Conservation (phyloP, 2,888 invertebrate species). For the Dione vanillae region DNA sequence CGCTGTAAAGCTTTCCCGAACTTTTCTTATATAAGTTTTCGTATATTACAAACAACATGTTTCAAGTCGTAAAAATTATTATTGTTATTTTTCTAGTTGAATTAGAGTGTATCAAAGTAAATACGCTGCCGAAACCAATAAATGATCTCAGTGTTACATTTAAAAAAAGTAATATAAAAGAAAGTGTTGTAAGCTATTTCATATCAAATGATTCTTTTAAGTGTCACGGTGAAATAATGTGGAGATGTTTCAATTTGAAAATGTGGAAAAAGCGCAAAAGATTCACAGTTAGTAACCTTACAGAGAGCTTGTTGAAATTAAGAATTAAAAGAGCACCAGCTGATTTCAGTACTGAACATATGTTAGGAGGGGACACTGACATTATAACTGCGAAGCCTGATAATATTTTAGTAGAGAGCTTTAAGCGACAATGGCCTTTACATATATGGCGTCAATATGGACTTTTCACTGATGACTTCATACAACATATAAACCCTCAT, state of each 20-base stretch:
- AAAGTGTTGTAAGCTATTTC: conserved; percentile 47
- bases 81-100: conserved; percentile 53
- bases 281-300: conserved; percentile 44
- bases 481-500: conserved; percentile 85
- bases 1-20: conserved; percentile 53
- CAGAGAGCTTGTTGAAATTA: conserved; percentile 42
- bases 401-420: conserved; percentile 51
- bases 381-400: conserved; percentile 18
- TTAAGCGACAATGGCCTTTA: conserved; percentile 72
- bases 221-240: conserved; percentile 61
- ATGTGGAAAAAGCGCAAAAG: conserved; percentile 76
- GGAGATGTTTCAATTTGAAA: conserved; percentile 64
- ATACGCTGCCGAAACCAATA: conserved; percentile 47
- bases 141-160: conserved; percentile 48
- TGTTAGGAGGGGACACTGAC: conserved; percentile 9
- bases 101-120: conserved; percentile 50
- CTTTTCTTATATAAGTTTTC: conserved; percentile 43
- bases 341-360: conserved; percentile 31
- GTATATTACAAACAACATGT: conserved; percentile 55
- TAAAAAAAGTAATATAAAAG: conserved; percentile 51
- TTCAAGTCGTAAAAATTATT: conserved; percentile 57
- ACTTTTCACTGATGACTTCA: conserved; percentile 83
- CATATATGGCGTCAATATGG: conserved; percentile 81
- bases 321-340: conserved; percentile 46
- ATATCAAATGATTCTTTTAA: conserved; percentile 56